Base-by-base conservation (phyloP, 2,113 vertebrate genomes). In the Camarhynchus parvulus region DNA sequence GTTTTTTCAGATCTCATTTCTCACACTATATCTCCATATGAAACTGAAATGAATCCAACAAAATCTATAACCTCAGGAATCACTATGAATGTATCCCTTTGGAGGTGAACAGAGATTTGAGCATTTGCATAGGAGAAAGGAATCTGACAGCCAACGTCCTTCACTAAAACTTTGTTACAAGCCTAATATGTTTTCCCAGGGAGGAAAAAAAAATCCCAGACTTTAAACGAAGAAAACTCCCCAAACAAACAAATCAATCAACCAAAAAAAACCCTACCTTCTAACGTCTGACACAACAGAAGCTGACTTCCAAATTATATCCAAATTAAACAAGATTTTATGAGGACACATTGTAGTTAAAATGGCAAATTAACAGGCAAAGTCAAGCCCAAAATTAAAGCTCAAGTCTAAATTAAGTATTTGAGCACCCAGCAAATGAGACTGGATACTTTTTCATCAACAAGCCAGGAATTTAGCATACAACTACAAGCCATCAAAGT, bases 191-290 rank as follows among this genome's bases (percentile, higher is more conserved):
- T 42, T 74, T 53, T 77, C 31, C 13, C 16, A 7, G 9, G 2
- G 6, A 15, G 3, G 11, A 10, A 30, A 4, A 22, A 70, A 37
- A 89, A 75, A 8, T 14, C 16, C 9, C 6, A 7, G 42, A 20
- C 5, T 81, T 49, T 41, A 39, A 75, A 46, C 31, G 10, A 50
- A 23, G 24, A 28, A 66, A 70, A 5, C 5, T 4, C 15, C 12
- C 15, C 22, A 44, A 37, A 52, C 16, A 44, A 55, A 41, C 6
- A 37, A 50, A 37, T 2, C 2, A 31, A 16, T 3, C 47, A 55
- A 68, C 14, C 2, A 75, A 68, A 67, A 56, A 44, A 30, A 3
- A 0, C 0, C 39, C 15, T 11, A 23, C 10, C 7, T 76, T 52
- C n/a, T 78, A 77, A 89, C 0, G 1, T 15, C 62, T 41, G 20